phyloP scores from a whole-genome alignment of 2,888 invertebrate species.

The Cephus nigrinus region DNA sequence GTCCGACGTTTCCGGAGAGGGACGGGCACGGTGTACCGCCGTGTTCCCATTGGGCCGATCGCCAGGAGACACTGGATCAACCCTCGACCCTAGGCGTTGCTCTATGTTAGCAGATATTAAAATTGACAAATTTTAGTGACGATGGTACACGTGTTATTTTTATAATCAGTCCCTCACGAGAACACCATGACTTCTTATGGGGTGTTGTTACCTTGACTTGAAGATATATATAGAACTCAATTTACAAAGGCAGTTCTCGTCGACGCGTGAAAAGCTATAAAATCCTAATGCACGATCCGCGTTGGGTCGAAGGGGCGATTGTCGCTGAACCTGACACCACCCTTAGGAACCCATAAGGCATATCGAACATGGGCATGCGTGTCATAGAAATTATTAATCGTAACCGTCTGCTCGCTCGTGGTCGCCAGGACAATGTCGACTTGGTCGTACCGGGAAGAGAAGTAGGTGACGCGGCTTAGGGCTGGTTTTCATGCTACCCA shows the following conservation, averaged over 20 bases:
- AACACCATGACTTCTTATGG: too few species aligned
- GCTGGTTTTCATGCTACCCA: neutral
- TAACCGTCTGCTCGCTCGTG: too few species aligned
- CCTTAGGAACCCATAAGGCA: neutral
- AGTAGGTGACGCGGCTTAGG: neutral
- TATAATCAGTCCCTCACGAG: too few species aligned
- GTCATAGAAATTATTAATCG: neutral
- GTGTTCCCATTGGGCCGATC: neutral
- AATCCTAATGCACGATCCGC: neutral
- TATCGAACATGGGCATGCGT: neutral
- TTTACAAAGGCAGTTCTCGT: neutral
- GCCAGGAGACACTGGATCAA: neutral
- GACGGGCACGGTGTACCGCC: neutral
- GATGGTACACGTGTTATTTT: neutral
- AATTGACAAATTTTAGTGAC: neutral
- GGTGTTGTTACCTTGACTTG: neutral
- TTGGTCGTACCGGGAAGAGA: neutral
- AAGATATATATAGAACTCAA: neutral
- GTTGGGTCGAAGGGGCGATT: neutral
- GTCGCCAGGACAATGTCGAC: too few species aligned
- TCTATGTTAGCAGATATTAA: neutral
- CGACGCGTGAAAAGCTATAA: neutral
- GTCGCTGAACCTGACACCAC: neutral
- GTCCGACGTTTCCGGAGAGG: slow-evolving; percentile 27
- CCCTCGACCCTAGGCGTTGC: neutral